These are phyloP conservation scores for Hyposoter dolosus DNA, from an alignment of 2,888 invertebrate species.

Conservation along the genomic window DNA sequence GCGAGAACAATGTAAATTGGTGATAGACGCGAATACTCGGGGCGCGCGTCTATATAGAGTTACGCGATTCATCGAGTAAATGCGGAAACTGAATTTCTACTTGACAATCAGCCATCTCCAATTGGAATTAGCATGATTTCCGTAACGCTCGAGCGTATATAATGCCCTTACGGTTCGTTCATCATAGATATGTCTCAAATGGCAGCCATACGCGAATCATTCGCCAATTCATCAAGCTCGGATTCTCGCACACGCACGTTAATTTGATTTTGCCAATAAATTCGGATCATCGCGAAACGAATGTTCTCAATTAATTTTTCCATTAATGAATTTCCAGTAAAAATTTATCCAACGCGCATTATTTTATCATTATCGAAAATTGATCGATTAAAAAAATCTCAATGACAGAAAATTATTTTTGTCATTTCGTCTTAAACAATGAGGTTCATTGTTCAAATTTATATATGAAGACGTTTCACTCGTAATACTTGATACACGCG, in stretches of 20 bases:
- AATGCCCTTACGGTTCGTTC: background rate
- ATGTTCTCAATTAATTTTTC: background rate
- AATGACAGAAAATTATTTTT: background rate
- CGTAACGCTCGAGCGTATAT: slow-evolving; percentile 24
- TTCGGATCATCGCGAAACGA: slow-evolving; percentile 23
- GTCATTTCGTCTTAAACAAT: slow-evolving; percentile 32
- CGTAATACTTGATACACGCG: slow-evolving; percentile 38
- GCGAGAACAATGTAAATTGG: slow-evolving; percentile 32
- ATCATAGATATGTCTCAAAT: slow-evolving; percentile 15
- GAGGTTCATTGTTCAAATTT: background rate
- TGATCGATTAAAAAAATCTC: too few species aligned
- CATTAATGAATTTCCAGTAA: background rate
- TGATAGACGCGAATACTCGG: background rate
- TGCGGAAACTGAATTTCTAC: slow-evolving; percentile 54
- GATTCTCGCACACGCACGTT: slow-evolving; percentile 30
- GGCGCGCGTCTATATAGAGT: slow-evolving; percentile 8
- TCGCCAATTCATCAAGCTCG: slow-evolving; percentile 39
- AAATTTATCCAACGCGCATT: background rate
- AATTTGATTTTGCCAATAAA: slow-evolving; percentile 34
- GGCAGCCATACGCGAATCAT: slow-evolving; percentile 11
- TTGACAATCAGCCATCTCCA: slow-evolving; percentile 57
- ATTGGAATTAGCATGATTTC: slow-evolving; percentile 54
- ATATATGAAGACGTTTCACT: too few species aligned
- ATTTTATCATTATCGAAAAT: too few species aligned
- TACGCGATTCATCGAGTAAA: slow-evolving; percentile 39